These are phyloP conservation scores for Oscheius onirici DNA, from an alignment of 2,888 invertebrate species.

Conservation along the genomic window DNA sequence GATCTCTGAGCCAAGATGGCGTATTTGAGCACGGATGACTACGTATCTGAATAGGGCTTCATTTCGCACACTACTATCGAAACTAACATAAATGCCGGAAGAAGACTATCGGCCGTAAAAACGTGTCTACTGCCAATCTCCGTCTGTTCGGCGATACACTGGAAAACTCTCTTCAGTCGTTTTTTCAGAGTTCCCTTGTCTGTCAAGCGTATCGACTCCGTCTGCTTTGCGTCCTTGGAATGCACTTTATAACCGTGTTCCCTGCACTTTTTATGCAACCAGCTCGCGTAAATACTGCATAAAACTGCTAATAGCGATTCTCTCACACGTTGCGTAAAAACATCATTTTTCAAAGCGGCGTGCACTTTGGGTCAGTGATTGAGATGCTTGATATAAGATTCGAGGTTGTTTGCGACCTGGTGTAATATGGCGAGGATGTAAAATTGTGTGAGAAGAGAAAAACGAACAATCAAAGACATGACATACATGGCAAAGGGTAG, in stretches of 20 bases:
- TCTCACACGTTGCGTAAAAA: not conserved
- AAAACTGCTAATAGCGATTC: conserved; percentile 1
- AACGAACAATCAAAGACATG: too few relatives aligned
- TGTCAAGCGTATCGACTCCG: conserved; percentile 19
- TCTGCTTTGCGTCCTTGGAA: not conserved
- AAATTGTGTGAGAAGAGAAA: too few relatives aligned
- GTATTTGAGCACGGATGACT: conserved; percentile 32
- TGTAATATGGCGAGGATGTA: too few relatives aligned
- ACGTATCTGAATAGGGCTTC: conserved; percentile 26
- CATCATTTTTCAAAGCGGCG: not conserved
- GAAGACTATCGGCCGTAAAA: conserved; percentile 22
- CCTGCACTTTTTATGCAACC: conserved; percentile 18
- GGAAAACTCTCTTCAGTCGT: conserved; percentile 1
- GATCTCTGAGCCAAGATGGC: conserved; percentile 32
- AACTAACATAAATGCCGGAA: conserved; percentile 33
- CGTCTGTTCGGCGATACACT: conserved; percentile 27
- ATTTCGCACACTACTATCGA: not conserved
- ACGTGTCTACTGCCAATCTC: conserved; percentile 21
- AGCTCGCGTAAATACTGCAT: conserved; percentile 21
- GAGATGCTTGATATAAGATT: not conserved
- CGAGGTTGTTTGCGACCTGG: too few relatives aligned
- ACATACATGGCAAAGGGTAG: too few relatives aligned
- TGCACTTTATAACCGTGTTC: conserved; percentile 25
- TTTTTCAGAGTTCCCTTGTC: not conserved
- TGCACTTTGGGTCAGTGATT: conserved; percentile 2